Base-by-base conservation (phyloP, 2,113 vertebrate species). In the Pipra filicauda region DNA sequence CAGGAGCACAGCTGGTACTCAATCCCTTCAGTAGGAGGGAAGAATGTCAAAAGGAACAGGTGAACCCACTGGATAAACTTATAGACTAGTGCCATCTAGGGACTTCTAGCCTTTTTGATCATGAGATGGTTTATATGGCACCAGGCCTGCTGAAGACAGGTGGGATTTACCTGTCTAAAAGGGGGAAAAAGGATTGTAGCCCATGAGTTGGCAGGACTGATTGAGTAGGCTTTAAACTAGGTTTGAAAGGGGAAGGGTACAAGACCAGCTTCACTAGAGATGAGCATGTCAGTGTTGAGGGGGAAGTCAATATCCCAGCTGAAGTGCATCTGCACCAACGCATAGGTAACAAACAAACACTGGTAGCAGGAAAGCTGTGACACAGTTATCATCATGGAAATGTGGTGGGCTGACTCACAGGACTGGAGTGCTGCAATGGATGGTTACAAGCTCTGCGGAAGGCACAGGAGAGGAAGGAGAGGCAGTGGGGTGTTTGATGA, bases 241-340 rank as follows among this genome's bases (percentile, higher is more conserved):
- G 16, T 44, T 43, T 43, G 61, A 24, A 49, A 12, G 26, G 16
- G 6, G 31, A 72, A 35, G 35, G 26, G 6, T 24, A 30, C 37
- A 12, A 48, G 51, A 28, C 9, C 41, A 57, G 23, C 15, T 3
- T 41, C 18, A 8, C 19, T 49, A n/a, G 49, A 55, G n/a, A 19
- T 39, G n/a, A 74, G 6, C 39, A 33, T 0, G 0, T 14, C 27
- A 7, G 2, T 54, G 17, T 18, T 44, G 17, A 1, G 55, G 21
- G 21, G 31, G 39, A 9, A 33, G 37, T 4, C 0, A 4, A 17
- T 13, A 54, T 57, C 39, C 44, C 54, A 61, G 66, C 23, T 70
- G 44, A 49, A 41, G 41, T 16, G 22, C 48, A 33, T 12, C 58
- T 52, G 59, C 52, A 33, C 18, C 35, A 51, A 1, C 24, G 37